Base-by-base conservation (phyloP, 2,113 vertebrate genomes). In the Garra rufa region DNA sequence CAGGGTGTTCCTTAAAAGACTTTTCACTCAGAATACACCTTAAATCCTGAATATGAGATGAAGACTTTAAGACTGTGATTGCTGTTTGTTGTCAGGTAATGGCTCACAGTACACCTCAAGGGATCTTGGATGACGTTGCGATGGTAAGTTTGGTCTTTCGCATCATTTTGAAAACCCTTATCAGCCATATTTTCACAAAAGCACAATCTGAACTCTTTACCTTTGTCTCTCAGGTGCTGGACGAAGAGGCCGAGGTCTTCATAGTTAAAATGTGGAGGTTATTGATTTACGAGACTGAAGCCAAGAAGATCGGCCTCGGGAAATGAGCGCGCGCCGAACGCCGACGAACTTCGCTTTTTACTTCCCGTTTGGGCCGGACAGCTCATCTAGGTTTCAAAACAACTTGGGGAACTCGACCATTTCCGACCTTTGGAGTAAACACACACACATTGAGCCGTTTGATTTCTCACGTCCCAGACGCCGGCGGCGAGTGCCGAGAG, bases 191-290 rank as follows among this genome's bases (percentile, higher is more conserved):
- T 55, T 8, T 17, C 52, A n/a, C 52, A n/a, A 1, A 8, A n/a
- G 0, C 52, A 57, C 8, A 1, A 57, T 9, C 52, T 57, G 21
- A 57, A 9, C 52, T 9, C 21, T n/a, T n/a, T 1, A n/a, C 3
- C 52, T n/a, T 76, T 3, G 28, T 55, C 17, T 3, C 65, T 75
- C 78, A 99, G 98, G 98, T 99, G 90, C 95, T 99, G 74, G 98
- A 99, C 92, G 98, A 99, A 96, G 98, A 99, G 94, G 98, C 98
- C 44, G 98, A 99, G 93, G 98, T 99, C 91, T 99, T 99, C 93
- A 98, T 99, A 87, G 98, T 99, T 89, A 99, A 99, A 96, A 99
- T 99, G 98, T 99, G 98, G 98, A 93, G 98, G 92, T 93, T 99
- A 91, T 96, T 99, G 92, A 99, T 99, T 93, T 99, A 99, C 52